Evolutionary conservation across 2,888 invertebrate species (phyloP).

Genomic region (Clivina fossor): DNA sequence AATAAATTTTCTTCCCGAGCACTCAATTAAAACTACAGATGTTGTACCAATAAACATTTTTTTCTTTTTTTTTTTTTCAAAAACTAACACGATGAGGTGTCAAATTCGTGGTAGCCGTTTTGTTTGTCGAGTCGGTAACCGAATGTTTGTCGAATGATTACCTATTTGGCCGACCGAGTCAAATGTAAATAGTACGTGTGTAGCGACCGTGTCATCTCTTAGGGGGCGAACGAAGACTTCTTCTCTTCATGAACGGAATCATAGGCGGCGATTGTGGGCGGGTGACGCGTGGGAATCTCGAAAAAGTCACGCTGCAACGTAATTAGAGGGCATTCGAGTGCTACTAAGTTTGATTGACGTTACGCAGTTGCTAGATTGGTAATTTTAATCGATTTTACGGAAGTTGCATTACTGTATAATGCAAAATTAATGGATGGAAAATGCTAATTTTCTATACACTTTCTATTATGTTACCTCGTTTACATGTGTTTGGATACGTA

Average conservation of each 20-base stretch:
- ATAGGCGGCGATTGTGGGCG: constrained; percentile 7
- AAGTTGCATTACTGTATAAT: background rate
- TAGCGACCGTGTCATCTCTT: constrained; percentile 1
- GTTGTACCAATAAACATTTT: background rate
- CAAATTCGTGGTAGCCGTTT: constrained; percentile 24
- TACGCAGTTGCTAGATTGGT: background rate
- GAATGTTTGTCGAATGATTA: constrained; percentile 31
- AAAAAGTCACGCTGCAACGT: background rate
- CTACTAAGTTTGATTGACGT: constrained; percentile 1
- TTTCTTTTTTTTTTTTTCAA: too few species aligned
- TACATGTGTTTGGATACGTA: too few species aligned
- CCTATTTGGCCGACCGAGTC: constrained; percentile 21
- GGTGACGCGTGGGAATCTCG: constrained; percentile 7
- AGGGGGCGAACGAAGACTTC: too few species aligned
- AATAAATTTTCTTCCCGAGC: constrained; percentile 18
- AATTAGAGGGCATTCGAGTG: background rate
- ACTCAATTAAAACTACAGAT: constrained; percentile 19
- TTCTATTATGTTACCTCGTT: too few species aligned
- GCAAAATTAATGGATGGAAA: background rate
- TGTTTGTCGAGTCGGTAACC: constrained; percentile 24
- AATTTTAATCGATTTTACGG: constrained; percentile 2
- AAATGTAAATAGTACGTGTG: constrained; percentile 19
- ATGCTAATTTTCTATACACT: too few species aligned
- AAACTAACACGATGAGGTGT: constrained; percentile 20
- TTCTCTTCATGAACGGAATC: background rate